These are phyloP conservation scores for Poeciliopsis prolifica DNA, from an alignment of 2,113 vertebrate genomes.

Conservation along the genomic window DNA sequence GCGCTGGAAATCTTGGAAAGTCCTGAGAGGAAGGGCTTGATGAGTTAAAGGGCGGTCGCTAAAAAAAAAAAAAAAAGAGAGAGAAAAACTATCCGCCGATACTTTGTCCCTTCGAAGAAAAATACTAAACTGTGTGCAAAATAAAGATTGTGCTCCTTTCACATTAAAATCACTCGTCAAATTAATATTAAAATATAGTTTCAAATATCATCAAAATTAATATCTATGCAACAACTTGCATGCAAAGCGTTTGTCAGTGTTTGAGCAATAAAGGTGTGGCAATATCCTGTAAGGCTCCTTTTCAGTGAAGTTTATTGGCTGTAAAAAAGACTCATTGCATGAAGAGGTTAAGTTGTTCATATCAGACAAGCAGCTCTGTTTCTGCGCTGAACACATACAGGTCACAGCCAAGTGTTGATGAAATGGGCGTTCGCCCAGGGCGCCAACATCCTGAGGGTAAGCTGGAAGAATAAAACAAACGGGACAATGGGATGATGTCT, in stretches of 20 bases:
- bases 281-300: no score
- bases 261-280: no score
- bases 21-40: slow-evolving; percentile 35
- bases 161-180: background rate
- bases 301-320: no score
- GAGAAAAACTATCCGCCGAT: slow-evolving; percentile 6
- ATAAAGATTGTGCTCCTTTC: background rate
- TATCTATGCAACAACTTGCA: background rate
- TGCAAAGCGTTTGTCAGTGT: background rate
- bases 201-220: background rate
- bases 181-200: background rate
- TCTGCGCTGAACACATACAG: no score
- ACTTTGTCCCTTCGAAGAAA: background rate
- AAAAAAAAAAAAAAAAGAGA: background rate
- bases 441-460: no score
- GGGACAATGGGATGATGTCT: no score
- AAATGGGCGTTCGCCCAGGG: no score
- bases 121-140: background rate
- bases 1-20: slow-evolving; percentile 18
- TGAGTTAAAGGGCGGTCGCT: slow-evolving; percentile 56
- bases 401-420: no score
- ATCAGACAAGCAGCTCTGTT: no score
- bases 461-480: no score
- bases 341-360: no score
- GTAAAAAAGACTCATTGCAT: no score